Evolutionary conservation across 2,113 vertebrate species (phyloP).

Genomic region (Actenoides hombroni): DNA sequence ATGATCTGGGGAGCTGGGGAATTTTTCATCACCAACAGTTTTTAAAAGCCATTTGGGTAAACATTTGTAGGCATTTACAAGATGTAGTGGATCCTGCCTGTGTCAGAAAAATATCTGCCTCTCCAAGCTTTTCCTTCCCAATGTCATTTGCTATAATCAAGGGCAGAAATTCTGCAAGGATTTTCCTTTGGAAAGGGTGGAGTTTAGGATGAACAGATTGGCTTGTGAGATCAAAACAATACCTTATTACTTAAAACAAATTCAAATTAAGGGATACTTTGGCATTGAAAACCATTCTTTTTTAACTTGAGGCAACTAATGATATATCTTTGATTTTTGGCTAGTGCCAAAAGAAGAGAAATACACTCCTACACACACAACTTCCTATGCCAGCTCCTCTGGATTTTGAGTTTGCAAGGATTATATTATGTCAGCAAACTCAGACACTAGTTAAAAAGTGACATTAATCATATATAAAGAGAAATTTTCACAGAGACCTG

Average conservation of each 20-base stretch:
- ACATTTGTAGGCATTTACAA: neutral
- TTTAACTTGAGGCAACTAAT: neutral
- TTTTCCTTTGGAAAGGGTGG: neutral
- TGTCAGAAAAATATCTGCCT: neutral
- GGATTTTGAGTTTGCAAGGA: neutral
- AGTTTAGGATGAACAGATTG: neutral
- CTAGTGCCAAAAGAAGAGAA: neutral
- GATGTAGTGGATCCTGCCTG: neutral
- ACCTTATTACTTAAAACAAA: neutral
- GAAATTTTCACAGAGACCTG: neutral
- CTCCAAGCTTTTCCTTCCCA: neutral
- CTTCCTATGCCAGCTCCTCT: neutral
- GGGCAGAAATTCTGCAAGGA: neutral
- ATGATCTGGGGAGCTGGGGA: neutral
- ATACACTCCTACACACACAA: neutral
- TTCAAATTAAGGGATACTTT: neutral
- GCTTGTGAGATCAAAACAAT: neutral
- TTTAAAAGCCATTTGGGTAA: neutral
- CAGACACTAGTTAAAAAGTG: neutral
- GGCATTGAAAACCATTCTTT: neutral
- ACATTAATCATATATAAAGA: constrained; percentile 5
- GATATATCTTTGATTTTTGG: neutral
- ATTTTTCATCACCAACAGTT: neutral
- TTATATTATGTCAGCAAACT: neutral
- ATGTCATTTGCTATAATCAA: neutral